Conservation (phyloP, 2,888 invertebrate species). For the Microdon myrmicae region DNA sequence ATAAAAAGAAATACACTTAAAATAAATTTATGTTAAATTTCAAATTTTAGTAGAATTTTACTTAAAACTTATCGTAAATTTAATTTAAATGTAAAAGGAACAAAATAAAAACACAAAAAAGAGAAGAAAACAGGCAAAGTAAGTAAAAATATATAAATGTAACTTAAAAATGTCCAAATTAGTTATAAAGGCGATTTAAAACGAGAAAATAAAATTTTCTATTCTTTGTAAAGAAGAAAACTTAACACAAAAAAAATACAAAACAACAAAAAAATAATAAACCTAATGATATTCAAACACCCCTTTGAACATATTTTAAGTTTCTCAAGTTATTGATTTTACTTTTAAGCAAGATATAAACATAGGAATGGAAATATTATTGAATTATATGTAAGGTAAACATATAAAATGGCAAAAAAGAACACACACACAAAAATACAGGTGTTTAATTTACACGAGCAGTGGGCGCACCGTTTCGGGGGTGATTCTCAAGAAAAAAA, state of each 20-base stretch:
- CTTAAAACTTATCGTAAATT: constrained; percentile 20
- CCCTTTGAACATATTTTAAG: constrained; percentile 5
- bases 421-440: too few species aligned
- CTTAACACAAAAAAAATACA: too few species aligned
- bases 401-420: too few species aligned
- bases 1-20: constrained; percentile 12
- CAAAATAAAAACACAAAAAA: constrained; percentile 3
- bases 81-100: constrained; percentile 10
- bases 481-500: too few species aligned
- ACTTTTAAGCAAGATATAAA: too few species aligned
- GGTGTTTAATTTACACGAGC: too few species aligned
- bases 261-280: constrained; percentile 11
- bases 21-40: constrained; percentile 32
- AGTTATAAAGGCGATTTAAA: constrained; percentile 24
- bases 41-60: constrained; percentile 41
- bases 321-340: too few species aligned
- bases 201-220: constrained; percentile 39
- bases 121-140: constrained; percentile 14
- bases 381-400: too few species aligned
- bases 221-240: constrained; percentile 32
- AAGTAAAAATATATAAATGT: constrained; percentile 33
- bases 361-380: too few species aligned
- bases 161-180: constrained; percentile 47
- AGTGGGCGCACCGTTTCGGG: too few species aligned
- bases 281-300: constrained; percentile 25